Conservation (phyloP, 2,797 vertebrate genomes). For the Cynodonichthys magdalenae region DNA sequence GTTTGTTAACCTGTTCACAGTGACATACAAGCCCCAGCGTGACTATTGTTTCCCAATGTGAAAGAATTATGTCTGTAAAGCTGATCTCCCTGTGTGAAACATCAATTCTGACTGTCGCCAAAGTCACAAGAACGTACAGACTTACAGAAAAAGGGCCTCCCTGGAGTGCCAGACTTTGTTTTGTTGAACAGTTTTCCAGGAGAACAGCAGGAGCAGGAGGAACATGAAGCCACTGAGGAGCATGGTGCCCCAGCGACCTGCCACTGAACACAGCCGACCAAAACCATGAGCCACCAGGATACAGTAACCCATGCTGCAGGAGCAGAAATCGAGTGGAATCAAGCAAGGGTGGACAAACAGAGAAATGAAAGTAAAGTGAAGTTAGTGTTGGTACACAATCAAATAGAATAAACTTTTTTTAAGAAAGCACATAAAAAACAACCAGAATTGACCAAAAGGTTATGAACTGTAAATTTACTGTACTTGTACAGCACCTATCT, state of each 20-base stretch:
- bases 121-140: not conserved
- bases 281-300: slow-evolving; percentile 92
- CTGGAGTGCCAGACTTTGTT: slow-evolving; percentile 95
- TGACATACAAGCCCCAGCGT: too few species aligned
- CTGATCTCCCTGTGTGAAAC: too few species aligned
- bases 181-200: slow-evolving; percentile 93
- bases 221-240: slow-evolving; percentile 83
- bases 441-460: too few species aligned
- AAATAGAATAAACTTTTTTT: too few species aligned
- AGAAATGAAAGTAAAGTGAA: too few species aligned
- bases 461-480: too few species aligned
- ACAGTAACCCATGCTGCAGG: slow-evolving; percentile 93
- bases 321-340: not conserved
- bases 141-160: slow-evolving; percentile 93
- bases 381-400: too few species aligned
- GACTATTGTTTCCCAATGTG: too few species aligned
- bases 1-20: too few species aligned
- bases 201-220: slow-evolving; percentile 90
- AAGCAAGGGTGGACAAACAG: not conserved
- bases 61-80: too few species aligned
- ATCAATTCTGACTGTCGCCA: not conserved
- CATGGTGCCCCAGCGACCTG: slow-evolving; percentile 83
- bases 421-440: too few species aligned
- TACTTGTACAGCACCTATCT: too few species aligned
- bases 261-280: slow-evolving; percentile 82